phyloP scores from a whole-genome alignment of 2,888 invertebrate species.

The Lottia scabra region DNA sequence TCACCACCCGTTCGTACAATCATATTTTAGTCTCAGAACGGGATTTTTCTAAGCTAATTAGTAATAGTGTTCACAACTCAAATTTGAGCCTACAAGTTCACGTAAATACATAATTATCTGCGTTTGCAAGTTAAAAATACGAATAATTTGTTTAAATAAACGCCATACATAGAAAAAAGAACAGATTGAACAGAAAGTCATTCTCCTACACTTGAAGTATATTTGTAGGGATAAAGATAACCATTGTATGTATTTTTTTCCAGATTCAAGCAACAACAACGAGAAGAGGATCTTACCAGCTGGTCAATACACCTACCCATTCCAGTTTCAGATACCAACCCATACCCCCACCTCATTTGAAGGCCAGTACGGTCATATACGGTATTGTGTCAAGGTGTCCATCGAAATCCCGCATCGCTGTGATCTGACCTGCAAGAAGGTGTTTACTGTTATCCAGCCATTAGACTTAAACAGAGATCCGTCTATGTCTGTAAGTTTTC shows the following conservation, averaged over 20 bases:
- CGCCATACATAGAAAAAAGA: too few relatives aligned
- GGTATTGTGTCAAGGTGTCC: constrained; percentile 83
- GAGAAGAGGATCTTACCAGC: constrained; percentile 72
- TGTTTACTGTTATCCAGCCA: constrained; percentile 84
- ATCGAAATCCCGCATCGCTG: constrained; percentile 86
- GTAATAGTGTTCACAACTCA: too few relatives aligned
- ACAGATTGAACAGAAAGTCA: too few relatives aligned
- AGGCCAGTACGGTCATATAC: constrained; percentile 75
- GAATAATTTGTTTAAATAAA: too few relatives aligned
- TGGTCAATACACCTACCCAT: constrained; percentile 83
- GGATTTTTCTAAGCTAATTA: too few relatives aligned
- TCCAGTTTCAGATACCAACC: constrained; percentile 80
- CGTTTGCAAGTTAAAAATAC: too few relatives aligned
- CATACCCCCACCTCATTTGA: constrained; percentile 61
- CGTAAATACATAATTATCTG: too few relatives aligned
- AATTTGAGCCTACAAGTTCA: too few relatives aligned
- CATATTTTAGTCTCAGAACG: too few relatives aligned
- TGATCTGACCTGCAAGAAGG: constrained; percentile 84
- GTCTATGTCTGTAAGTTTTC: constrained; percentile 51
- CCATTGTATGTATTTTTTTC: neutral
- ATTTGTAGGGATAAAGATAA: too few relatives aligned
- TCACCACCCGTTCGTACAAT: too few relatives aligned
- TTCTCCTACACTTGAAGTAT: too few relatives aligned
- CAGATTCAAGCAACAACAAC: constrained; percentile 1
- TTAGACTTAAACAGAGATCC: constrained; percentile 80